These are phyloP conservation scores for Sarcophaga variegata DNA, from an alignment of 2,888 invertebrate species.

Conservation along the genomic window DNA sequence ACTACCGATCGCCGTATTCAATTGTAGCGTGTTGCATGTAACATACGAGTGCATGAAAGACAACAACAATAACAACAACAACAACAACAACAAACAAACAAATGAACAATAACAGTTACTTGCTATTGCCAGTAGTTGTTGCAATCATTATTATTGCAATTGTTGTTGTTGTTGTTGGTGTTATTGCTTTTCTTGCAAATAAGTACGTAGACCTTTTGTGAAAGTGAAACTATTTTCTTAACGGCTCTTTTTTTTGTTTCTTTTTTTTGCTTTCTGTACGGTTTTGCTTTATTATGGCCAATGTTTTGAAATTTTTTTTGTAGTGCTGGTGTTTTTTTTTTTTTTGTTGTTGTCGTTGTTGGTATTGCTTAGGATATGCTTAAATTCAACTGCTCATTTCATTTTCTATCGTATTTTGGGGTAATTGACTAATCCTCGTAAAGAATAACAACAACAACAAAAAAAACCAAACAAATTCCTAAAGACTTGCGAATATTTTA, in stretches of 20 bases:
- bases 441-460: conserved; percentile 49
- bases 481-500: not conserved
- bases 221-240: conserved; percentile 77
- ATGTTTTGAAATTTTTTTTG: conserved; percentile 47
- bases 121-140: conserved; percentile 66
- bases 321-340: not conserved
- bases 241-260: conserved; percentile 44
- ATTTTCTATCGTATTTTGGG: conserved; percentile 27
- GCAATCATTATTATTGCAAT: conserved; percentile 38
- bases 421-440: conserved; percentile 52
- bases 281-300: conserved; percentile 57
- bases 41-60: conserved; percentile 46
- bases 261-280: too few species aligned
- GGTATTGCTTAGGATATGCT: conserved; percentile 29
- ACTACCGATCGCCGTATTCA: conserved; percentile 59
- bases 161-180: conserved; percentile 69
- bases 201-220: conserved; percentile 79
- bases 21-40: conserved; percentile 64
- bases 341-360: conserved; percentile 18
- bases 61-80: too few species aligned
- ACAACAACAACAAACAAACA: too few species aligned
- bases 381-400: conserved; percentile 3
- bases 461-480: conserved; percentile 5
- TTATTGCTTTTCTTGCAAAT: conserved; percentile 59
- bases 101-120: conserved; percentile 53